Evolutionary conservation across 1,140 invertebrate genomes (phyloP), one percentile per base, ranked within the genome.

Genomic region (Trichoplusia ni): DNA sequence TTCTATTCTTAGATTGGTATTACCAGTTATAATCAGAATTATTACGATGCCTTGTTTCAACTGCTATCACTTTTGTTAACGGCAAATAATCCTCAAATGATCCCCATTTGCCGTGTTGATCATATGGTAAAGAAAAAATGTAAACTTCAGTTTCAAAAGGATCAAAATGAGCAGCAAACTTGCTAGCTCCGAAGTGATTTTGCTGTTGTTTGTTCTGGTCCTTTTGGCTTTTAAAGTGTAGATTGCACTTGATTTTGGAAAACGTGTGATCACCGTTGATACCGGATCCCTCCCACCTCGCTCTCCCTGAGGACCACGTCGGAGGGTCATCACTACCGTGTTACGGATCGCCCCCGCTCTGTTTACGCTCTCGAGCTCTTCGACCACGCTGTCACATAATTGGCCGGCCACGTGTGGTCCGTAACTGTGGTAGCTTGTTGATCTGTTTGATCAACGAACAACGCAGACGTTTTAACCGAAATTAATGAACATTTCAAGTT

Each of bases 311-410:
- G 54, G 25, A 21, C 38, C 38, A 33, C 47, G 16, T 37, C 35
- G 11, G 38, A 58, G 54, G 38, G 54, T 58, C 54, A 58, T 58
- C 38, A 44, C 56, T 77, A 76, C 82, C 67, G 76, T 67, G 75
- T 76, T 81, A 84, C 77, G 73, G 69, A 72, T 78, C 68, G 84
- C 75, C 75, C 75, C 73, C 75, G 62, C 75, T 13, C 2, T 86
- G 67, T 87, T 85, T 83, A 67, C 67, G 61, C 74, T 80, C 81
- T 77, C 62, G 59, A 83, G 42, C 70, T 79, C 38, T 49, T 64
- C 59, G 63, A 27, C 69, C 51, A 73, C 73, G 74, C 81, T 83
- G 81, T 82, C 81, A 82, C 81, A 82, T 79, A 82, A 85, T 84
- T 81, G 75, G 73, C 71, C 67, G 64, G 53, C 29, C 49, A 70